These are phyloP conservation scores for Sinonovacula constricta DNA, from an alignment of 1,140 invertebrate species.

Conservation along the genomic window DNA sequence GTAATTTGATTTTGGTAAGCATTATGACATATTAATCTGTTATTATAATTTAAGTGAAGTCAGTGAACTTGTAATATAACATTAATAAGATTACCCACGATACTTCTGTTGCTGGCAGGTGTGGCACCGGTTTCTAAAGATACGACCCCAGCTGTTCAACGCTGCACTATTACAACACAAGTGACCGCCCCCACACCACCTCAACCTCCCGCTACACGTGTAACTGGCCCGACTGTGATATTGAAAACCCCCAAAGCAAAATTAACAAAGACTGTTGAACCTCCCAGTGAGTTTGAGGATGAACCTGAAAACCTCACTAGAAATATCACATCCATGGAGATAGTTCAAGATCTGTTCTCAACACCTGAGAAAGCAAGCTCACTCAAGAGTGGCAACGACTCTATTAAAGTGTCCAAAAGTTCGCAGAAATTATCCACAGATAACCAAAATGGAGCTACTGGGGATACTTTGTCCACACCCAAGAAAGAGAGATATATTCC, in stretches of 20 bases:
- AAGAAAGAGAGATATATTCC: slow-evolving; percentile 53
- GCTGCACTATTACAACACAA: no score
- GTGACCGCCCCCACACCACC: no score
- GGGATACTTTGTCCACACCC: slow-evolving; percentile 34
- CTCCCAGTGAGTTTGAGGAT: not conserved
- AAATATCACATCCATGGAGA: not conserved
- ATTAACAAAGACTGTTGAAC: not conserved
- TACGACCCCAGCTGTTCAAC: no score
- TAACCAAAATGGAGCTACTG: slow-evolving; percentile 8
- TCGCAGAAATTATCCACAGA: slow-evolving; percentile 21
- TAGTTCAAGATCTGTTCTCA: not conserved
- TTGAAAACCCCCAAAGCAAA: slow-evolving; percentile 15
- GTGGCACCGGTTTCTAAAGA: no score
- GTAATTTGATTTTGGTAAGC: no score
- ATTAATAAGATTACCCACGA: no score
- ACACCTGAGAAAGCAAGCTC: not conserved
- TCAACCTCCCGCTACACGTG: no score
- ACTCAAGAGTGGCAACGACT: not conserved
- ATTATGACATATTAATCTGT: no score
- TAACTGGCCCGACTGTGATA: slow-evolving; percentile 37
- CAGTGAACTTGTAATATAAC: no score
- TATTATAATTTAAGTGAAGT: no score
- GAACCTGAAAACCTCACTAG: slow-evolving; percentile 2
- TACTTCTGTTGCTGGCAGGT: no score
- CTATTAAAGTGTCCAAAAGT: not conserved